phyloP scores from a whole-genome alignment of 2,888 invertebrate species.

The Mimachlamys varia region DNA sequence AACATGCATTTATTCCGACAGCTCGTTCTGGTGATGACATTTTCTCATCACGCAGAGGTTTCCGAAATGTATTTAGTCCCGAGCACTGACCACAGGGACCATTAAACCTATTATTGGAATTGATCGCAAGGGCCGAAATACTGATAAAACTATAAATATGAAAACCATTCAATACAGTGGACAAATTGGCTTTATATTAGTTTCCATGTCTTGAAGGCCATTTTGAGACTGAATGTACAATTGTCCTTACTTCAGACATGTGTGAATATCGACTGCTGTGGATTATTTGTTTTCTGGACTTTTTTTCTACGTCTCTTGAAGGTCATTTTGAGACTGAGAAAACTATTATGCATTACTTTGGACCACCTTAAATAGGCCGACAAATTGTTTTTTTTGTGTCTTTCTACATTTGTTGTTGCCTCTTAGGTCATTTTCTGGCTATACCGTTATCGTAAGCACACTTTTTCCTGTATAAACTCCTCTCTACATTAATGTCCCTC shows the following conservation, averaged over 20 bases:
- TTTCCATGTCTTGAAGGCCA: conserved; percentile 18
- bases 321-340: conserved; percentile 12
- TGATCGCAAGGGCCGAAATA: not conserved
- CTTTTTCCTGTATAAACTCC: not conserved
- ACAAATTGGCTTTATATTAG: not conserved
- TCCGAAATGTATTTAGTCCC: not conserved
- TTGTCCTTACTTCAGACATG: not conserved
- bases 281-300: not conserved
- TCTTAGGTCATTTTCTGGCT: not conserved
- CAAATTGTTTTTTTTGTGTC: not conserved
- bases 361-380: not conserved
- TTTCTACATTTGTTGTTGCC: not conserved
- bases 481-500: not conserved
- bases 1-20: not conserved
- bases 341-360: not conserved
- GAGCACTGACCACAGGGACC: not conserved
- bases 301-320: not conserved
- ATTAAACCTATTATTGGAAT: not conserved
- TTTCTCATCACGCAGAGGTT: not conserved
- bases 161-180: not conserved
- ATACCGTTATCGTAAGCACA: not conserved
- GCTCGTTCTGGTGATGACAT: not conserved
- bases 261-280: not conserved
- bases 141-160: not conserved
- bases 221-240: not conserved